Conservation (phyloP, 30 jellyfish, hydroid and myxozoan genomes). For the Phacellophora camtschatica region DNA sequence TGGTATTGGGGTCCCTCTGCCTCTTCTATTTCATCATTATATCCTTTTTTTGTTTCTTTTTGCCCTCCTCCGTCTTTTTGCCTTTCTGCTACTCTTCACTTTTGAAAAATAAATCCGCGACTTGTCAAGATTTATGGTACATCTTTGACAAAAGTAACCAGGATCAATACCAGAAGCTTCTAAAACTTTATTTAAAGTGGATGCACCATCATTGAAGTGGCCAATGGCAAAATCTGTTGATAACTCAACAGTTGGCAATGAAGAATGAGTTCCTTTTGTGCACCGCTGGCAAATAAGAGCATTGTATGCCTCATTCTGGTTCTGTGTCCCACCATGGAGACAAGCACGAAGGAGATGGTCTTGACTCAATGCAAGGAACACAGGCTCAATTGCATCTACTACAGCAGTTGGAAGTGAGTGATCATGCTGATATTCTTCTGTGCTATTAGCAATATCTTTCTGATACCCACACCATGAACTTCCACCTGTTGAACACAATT, state of each 20-base stretch:
- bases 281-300: neutral
- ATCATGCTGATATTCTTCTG: neutral
- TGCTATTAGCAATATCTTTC: neutral
- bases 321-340: conserved; percentile 12
- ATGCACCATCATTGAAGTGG: neutral
- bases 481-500: neutral
- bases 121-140: neutral
- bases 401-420: neutral
- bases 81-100: neutral
- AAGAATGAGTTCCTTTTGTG: neutral
- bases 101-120: neutral
- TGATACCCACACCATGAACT: conserved; percentile 25
- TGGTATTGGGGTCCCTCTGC: neutral
- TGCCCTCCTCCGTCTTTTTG: neutral
- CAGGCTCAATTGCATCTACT: neutral
- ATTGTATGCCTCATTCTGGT: conserved; percentile 24
- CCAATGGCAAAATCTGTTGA: neutral
- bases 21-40: neutral
- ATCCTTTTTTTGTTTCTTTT: neutral
- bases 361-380: neutral
- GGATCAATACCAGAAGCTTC: neutral
- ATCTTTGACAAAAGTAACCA: neutral
- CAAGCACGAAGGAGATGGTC: neutral
- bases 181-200: neutral
- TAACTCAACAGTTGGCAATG: neutral